phyloP scores from a whole-genome alignment of 2,797 vertebrate species.

The Tokudaia muenninki region DNA sequence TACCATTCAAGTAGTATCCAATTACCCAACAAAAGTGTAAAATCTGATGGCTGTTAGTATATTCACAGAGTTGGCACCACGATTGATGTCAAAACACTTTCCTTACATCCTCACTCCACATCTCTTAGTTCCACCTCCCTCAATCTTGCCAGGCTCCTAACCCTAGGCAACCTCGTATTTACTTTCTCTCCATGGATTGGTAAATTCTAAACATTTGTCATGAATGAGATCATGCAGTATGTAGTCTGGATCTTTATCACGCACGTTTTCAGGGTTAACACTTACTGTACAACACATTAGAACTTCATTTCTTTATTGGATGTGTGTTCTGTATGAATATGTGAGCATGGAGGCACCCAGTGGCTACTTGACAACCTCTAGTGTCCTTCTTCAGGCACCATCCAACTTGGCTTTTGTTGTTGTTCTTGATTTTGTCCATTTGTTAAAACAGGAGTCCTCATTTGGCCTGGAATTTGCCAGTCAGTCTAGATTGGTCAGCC shows the following conservation, averaged over 20 bases:
- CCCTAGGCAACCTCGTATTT: background rate
- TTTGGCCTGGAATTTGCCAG: background rate
- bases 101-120: background rate
- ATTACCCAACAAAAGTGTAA: background rate
- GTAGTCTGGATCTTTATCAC: background rate
- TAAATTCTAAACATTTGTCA: background rate
- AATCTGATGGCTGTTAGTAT: slow-evolving; percentile 11
- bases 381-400: background rate
- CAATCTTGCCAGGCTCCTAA: background rate
- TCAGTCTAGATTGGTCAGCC: background rate
- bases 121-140: background rate
- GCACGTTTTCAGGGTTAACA: background rate
- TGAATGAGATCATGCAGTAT: background rate
- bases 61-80: background rate
- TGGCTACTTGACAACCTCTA: background rate
- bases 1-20: background rate
- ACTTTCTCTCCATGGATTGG: background rate
- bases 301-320: background rate
- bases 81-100: background rate
- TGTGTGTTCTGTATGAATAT: background rate
- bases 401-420: background rate
- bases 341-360: background rate
- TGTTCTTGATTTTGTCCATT: background rate
- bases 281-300: background rate
- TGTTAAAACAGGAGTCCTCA: background rate